Evolutionary conservation across 2,113 vertebrate genomes (phyloP), one percentile per base, ranked within the genome.

Genomic region (Zosterops hypoxanthus): DNA sequence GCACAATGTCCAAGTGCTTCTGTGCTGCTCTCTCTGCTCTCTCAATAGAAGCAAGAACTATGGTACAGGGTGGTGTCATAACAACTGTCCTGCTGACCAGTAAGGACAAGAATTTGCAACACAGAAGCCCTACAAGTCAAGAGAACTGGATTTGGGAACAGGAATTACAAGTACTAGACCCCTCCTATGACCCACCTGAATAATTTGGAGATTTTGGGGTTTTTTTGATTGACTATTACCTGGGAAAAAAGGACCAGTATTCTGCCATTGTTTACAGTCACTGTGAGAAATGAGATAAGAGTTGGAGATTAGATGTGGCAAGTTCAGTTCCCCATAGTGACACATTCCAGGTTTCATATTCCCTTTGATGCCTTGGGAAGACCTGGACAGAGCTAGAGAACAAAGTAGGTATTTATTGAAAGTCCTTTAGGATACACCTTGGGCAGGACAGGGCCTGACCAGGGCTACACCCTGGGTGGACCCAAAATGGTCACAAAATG

Each of bases 51-150:
- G 57, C 55, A 94, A 47, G 36, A 71, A 3, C 47, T 6, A 1
- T 1, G 8, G 36, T 5, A n/a, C 21, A 49, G 26, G 4, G 12
- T 4, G 3, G 22, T 25, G 41, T 12, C 56, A 20, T 2, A 20
- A 47, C 41, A 61, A 22, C 4, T 53, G 36, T 39, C 39, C 61
- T 84, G 36, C 25, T 60, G 24, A 46, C 36, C 78, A 88, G 46
- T 12, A 11, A 61, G 34, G 76, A 76, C 39, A 56, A 46, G 24
- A 81, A 78, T 41, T 24, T 52, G 50, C 28, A 60, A 36, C 21
- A 78, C 24, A 64, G 33, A 39, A 82, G 31, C 39, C 8, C 1
- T 16, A 11, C 0, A 78, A 24, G 44, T 49, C 44, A 92, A 29
- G 15, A 71, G 34, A 88, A 60, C 16, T 39, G 36, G 21, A 61